Evolutionary conservation across 2,888 invertebrate species (phyloP), one percentile per base, ranked within the genome.

Genomic region (Thecophora atra): DNA sequence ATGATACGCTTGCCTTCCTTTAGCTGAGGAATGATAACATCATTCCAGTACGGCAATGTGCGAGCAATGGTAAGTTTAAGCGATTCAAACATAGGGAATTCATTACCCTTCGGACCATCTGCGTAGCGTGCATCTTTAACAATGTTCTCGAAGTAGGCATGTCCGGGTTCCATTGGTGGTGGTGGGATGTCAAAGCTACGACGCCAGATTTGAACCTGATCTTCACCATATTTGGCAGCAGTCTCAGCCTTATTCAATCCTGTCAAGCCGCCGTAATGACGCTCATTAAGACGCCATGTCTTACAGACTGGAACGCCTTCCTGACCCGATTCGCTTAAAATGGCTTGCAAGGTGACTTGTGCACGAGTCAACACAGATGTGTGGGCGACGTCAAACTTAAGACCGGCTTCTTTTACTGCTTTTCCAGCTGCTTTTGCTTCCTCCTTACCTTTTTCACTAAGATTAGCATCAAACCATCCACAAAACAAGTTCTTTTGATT

Each of bases 221-320:
- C 92, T 82, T 95, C 95, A 13, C 96, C 96, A 85, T 93, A 96
- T 81, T 95, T 94, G 65, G 92, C 92, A 28, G 95, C 95, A 6
- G 95, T 95, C 87, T 95, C 95, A 0, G 93, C 91, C 86, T 96
- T 96, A 81, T 96, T 94, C 75, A 96, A 88, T n/a, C 95, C 95
- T 60, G 95, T 96, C 6, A 96, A 89, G 26, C 93, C 94, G 72
- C 96, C 96, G 79, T 96, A 96, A 83, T 96, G 96, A 76, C 96
- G 91, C 85, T 96, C 95, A 81, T 96, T 96, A 13, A 96, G 87
- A 13, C 95, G 89, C 96, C 96, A 96, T 2, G 94, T 92, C 84
- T 93, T 93, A 21, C 89, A 85, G 24, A 93, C 87, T 0, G 93
- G 92, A 74, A 96, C 87, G 76, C 90, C 89, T 52, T 90, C 87